These are phyloP conservation scores for Gymnarchus niloticus DNA, from an alignment of 2,113 vertebrate species.

Conservation along the genomic window DNA sequence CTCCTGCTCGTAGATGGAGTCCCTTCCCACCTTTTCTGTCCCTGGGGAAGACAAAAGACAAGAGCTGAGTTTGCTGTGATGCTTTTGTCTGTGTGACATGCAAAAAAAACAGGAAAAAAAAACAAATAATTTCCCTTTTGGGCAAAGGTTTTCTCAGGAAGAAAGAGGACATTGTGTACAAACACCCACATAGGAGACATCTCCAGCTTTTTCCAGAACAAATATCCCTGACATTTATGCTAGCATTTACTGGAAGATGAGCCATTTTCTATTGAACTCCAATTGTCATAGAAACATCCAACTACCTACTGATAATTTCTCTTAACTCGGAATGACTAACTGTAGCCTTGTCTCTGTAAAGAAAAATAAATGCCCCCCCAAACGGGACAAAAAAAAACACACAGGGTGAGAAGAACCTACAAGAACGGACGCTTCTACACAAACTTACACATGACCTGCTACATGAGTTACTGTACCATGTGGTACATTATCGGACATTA, in stretches of 20 bases:
- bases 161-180: background rate
- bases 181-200: background rate
- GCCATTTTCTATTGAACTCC: background rate
- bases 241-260: background rate
- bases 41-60: conserved; percentile 56
- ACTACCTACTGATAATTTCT: conserved; percentile 11
- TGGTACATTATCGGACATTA: background rate
- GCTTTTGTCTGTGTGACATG: background rate
- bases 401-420: background rate
- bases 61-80: background rate
- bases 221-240: conserved; percentile 10
- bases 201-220: background rate
- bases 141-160: background rate
- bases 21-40: conserved; percentile 84
- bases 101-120: background rate
- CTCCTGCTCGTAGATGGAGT: conserved; percentile 91
- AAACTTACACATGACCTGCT: background rate
- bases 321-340: background rate
- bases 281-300: background rate
- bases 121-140: background rate
- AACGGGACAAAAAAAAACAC: too few species aligned
- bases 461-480: background rate
- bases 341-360: background rate
- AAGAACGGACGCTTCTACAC: background rate
- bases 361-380: background rate